phyloP scores from a whole-genome alignment of 2,113 vertebrate species.

The Bombycilla garrulus region DNA sequence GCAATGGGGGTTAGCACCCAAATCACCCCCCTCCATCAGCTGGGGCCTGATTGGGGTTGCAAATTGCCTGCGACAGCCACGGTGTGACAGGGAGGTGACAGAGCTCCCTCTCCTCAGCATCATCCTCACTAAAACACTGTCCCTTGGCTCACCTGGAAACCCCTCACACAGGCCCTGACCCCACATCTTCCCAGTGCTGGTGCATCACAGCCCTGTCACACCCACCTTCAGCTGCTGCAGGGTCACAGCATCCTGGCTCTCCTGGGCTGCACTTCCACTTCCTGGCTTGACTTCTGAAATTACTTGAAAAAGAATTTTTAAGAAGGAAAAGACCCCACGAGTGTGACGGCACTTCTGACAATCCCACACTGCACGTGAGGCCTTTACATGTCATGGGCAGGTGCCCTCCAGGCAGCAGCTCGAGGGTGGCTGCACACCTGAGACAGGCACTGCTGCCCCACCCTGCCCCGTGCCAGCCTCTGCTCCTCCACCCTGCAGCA shows the following conservation, averaged over 20 bases:
- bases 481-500: not conserved
- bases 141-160: not conserved
- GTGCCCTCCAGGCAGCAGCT: not conserved
- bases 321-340: not conserved
- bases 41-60: fast-evolving
- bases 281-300: constrained; percentile 27
- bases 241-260: constrained; percentile 68
- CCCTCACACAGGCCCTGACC: fast-evolving
- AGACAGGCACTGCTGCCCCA: not conserved
- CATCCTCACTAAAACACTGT: not conserved
- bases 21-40: not conserved
- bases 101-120: not conserved
- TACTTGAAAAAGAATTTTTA: constrained; percentile 64
- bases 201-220: not conserved
- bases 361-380: not conserved
- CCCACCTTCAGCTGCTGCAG: constrained; percentile 69
- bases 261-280: constrained; percentile 66
- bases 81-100: not conserved
- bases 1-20: not conserved
- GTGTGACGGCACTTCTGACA: not conserved
- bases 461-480: not conserved
- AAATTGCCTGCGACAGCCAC: not conserved
- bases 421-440: not conserved
- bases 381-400: fast-evolving
- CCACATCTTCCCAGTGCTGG: fast-evolving